Evolutionary conservation across 2,113 vertebrate genomes (phyloP).

Genomic region (Pangasianodon hypophthalmus): DNA sequence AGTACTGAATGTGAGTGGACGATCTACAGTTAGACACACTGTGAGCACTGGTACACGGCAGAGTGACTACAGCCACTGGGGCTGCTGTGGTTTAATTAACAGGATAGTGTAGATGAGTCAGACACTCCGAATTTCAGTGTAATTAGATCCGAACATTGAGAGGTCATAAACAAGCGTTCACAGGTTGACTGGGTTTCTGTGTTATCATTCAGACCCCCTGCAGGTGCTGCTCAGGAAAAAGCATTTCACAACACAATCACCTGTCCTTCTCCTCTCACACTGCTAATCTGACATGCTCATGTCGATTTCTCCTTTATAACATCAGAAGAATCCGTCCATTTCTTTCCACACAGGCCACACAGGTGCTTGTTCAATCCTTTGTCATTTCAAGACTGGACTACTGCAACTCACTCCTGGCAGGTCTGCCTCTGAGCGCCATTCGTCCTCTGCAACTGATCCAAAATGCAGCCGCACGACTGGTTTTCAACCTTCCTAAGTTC

Average conservation of each 20-base stretch:
- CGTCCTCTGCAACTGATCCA: too few species aligned
- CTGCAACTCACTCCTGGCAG: too few species aligned
- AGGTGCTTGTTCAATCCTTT: too few species aligned
- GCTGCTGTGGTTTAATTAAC: neutral
- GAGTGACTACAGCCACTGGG: neutral
- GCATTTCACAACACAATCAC: neutral
- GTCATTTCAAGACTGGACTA: too few species aligned
- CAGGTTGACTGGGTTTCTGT: neutral
- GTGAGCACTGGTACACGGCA: neutral
- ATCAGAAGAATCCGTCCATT: too few species aligned
- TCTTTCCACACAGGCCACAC: too few species aligned
- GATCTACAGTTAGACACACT: constrained; percentile 1
- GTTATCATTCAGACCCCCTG: neutral
- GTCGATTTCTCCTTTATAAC: too few species aligned
- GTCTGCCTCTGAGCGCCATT: too few species aligned
- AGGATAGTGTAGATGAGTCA: neutral
- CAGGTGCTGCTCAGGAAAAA: neutral
- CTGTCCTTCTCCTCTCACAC: too few species aligned
- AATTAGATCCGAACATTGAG: neutral
- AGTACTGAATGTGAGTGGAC: neutral
- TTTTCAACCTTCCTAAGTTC: too few species aligned
- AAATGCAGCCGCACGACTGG: too few species aligned
- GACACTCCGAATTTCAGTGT: neutral
- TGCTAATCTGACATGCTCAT: too few species aligned
- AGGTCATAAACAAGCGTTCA: neutral